These are phyloP conservation scores for Aulostomus chinensis DNA, from an alignment of 2,797 vertebrate species.

Conservation along the genomic window DNA sequence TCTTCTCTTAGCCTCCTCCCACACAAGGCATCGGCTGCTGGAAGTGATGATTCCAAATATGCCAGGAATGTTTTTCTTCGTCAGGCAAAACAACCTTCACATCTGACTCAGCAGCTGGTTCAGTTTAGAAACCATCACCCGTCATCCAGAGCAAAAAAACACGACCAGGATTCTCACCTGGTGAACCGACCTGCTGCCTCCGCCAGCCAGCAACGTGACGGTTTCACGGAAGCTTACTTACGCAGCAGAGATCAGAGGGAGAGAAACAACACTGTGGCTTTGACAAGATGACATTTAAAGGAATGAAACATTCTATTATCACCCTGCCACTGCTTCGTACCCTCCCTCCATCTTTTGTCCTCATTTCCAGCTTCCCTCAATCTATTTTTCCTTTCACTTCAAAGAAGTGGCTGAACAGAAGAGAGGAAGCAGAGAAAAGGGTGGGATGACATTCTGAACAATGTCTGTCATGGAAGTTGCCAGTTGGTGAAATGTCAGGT, in stretches of 20 bases:
- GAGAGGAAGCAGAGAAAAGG: slow-evolving; percentile 26
- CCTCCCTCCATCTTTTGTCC: slow-evolving; percentile 37
- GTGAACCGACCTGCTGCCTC: slow-evolving; percentile 14
- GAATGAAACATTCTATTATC: slow-evolving; percentile 55
- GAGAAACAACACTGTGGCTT: slow-evolving; percentile 14
- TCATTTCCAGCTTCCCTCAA: slow-evolving; percentile 35
- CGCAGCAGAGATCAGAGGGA: slow-evolving; percentile 14
- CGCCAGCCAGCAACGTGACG: slow-evolving; percentile 6
- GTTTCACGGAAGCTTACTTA: slow-evolving; percentile 19
- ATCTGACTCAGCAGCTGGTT: too few species aligned
- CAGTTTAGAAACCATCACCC: too few species aligned
- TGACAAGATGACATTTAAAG: slow-evolving; percentile 57
- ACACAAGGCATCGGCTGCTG: too few species aligned
- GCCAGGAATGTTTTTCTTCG: too few species aligned
- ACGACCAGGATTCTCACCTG: slow-evolving; percentile 21
- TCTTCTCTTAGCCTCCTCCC: too few species aligned
- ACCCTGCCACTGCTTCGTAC: slow-evolving; percentile 12
- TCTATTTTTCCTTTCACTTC: slow-evolving; percentile 38
- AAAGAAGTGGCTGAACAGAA: not conserved
- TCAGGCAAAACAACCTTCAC: too few species aligned
- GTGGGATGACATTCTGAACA: slow-evolving; percentile 55
- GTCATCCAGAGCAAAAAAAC: too few species aligned
- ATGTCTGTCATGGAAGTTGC: slow-evolving; percentile 60
- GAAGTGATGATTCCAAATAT: too few species aligned
- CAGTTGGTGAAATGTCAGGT: slow-evolving; percentile 43